Base-by-base conservation (phyloP, 2,888 invertebrate genomes). In the Hyposoter dolosus region DNA sequence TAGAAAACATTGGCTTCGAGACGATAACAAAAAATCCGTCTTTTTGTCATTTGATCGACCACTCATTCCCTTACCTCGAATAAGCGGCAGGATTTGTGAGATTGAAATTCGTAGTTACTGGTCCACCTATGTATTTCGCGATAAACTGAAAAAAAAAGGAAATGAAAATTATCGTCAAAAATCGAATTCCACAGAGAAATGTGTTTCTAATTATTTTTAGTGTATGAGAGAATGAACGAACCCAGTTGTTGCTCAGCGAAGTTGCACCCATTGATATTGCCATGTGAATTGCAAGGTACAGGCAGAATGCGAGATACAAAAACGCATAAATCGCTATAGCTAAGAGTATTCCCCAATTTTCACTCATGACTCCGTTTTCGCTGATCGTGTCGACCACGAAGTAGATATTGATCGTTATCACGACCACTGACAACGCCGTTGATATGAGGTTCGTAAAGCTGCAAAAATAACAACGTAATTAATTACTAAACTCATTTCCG, bases 371-470 rank as follows among this genome's bases (percentile, higher is more conserved):
- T 1, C 94, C 91, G 40, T 81, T 43, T 7, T 94, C 91, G 35
- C 95, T 92, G 0, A 97, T 95, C 87, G 96, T 96, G 77, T 95
- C 95, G 23, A 96, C 94, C 15, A 98, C 97, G 93, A 98, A 97
- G 93, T 96, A 98, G 85, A 97, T 95, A 93, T 98, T 98, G 90
- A 98, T 98, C 6, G 94, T 94, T 90, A 98, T 97, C 6, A 98
- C 97, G 60, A 96, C 92, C 9, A 96, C 91, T 15, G 97, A 96
- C 45, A 98, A 94, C 4, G 96, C 78, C 32, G 96, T 95, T 0
- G 97, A 95, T 45, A 97, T 94, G 32, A 96, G 94, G 94, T 96
- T 97, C 93, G 96, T 97, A 40, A 95, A 94, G 87, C 97, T 97
- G 93, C 50, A 95, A 95, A 88, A 89, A 35, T 35, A 53, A 28